Evolutionary conservation across 2,888 invertebrate genomes (phyloP), one percentile per base, ranked within the genome.

Genomic region (Agrypnus murinus): DNA sequence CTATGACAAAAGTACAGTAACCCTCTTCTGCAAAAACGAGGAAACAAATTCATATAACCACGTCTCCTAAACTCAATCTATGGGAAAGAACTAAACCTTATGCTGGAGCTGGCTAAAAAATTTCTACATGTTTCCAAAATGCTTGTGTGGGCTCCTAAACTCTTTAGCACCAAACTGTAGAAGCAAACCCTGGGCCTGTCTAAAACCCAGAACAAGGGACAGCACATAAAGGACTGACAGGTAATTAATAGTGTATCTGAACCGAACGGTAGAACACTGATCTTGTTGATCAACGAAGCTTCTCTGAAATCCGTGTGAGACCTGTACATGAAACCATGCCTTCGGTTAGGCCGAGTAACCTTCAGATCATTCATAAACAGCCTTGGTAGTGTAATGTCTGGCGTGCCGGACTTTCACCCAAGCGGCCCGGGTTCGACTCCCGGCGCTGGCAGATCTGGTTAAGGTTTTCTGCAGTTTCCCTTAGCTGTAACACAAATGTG

Each of bases 241-340:
- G 43, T 43, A 6, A 43, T 43, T n/a, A 43, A 43, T n/a, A 43
- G 43, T 43, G 14, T 43, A 10, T 43, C n/a, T 6, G 43, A 43
- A n/a, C n/a, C 10, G 5, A 43, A 43, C 7, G 14, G 43, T n/a
- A 43, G 43, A n/a, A 10, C n/a, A 10, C n/a, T 14, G n/a, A 43
- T 43, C 10, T n/a, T n/a, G n/a, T n/a, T n/a, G n/a, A n/a, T n/a
- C 36, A 36, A 8, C 9, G 9, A 36, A 36, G 36, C 9, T 9
- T 36, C 36, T 36, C 36, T 36, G 9, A 36, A 36, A 36, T 7
- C 36, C 36, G 9, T 36, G 9, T 8, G 36, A 36, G 9, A 36
- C 36, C 7, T 36, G 36, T 8, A 36, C 36, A 36, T 36, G 36
- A 36, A 36, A 9, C 36, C 36, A 36, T 36, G 9, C 9, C 36